Percentiles rank a stretch among this genome's conserved stretches.
Conservation (phyloP, 2,888 invertebrate genomes). For the Eupithecia subumbrata region DNA sequence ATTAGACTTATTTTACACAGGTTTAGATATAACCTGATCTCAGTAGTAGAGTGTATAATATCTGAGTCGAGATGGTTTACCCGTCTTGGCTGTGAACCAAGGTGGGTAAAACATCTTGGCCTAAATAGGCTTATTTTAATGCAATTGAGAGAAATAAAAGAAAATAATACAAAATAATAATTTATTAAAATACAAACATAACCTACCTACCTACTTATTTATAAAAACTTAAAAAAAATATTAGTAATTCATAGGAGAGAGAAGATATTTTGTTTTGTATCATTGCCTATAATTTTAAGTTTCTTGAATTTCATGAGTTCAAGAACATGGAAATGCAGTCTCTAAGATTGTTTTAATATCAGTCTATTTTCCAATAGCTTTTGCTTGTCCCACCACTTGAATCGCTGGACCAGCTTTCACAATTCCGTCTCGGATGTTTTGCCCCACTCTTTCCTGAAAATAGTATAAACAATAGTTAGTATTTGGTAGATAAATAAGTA, state of each 20-base stretch:
- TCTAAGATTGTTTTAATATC: not conserved
- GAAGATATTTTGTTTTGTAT: no score
- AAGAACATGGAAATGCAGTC: not conserved
- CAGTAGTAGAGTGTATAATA: no score
- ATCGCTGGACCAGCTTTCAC: constrained; percentile 61
- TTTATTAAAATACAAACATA: not conserved
- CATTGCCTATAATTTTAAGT: not conserved
- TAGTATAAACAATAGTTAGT: not conserved
- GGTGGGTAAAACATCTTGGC: no score
- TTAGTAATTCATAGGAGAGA: no score
- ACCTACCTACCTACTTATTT: not conserved
- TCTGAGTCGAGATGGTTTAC: no score
- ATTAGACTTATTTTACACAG: no score
- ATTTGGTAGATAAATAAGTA: not conserved
- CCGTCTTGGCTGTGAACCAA: no score
- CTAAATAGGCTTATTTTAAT: not conserved
- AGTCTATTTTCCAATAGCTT: constrained; percentile 51
- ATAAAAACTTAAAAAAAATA: not conserved
- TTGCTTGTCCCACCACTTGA: constrained; percentile 52
- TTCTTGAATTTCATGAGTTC: not conserved
- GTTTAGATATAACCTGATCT: no score
- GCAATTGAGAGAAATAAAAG: not conserved
- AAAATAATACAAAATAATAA: not conserved
- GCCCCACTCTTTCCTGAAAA: constrained; percentile 56
- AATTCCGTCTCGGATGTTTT: constrained; percentile 56